Evolutionary conservation across 1,140 invertebrate genomes (phyloP).

Genomic region (Zaprionus davidi): DNA sequence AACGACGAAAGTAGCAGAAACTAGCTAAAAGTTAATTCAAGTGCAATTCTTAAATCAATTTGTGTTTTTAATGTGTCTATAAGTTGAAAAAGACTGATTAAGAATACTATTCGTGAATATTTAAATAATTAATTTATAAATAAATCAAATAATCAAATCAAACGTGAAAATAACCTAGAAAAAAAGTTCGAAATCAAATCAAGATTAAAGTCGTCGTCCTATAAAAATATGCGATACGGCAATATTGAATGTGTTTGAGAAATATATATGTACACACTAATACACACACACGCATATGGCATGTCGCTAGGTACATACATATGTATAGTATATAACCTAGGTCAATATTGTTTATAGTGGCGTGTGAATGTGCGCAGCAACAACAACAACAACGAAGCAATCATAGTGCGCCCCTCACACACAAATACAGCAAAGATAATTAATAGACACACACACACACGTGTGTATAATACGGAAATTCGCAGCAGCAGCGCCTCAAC

Average conservation of each 20-base stretch:
- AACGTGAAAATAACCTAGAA: constrained; percentile 9
- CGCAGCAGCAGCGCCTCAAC: constrained; percentile 14
- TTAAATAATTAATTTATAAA: constrained; percentile 14
- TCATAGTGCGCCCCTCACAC: constrained; percentile 45
- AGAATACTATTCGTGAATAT: constrained; percentile 24
- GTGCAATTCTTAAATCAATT: constrained; percentile 52
- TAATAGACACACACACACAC: constrained; percentile 40
- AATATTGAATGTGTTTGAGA: constrained; percentile 10
- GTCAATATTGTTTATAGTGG: constrained; percentile 84
- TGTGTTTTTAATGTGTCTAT: constrained; percentile 33
- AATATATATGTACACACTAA: constrained; percentile 13
- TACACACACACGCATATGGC: constrained; percentile 1
- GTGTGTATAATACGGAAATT: constrained; percentile 38
- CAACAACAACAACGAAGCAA: constrained; percentile 48
- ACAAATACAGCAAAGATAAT: constrained; percentile 55
- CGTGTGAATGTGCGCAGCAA: constrained; percentile 71
- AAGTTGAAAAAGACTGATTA: constrained; percentile 57
- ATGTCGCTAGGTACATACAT: too few species aligned
- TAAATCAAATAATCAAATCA: constrained; percentile 20
- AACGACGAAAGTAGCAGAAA: constrained; percentile 9
- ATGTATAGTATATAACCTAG: constrained; percentile 71
- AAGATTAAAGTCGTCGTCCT: constrained; percentile 5
- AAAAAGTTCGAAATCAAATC: constrained; percentile 26
- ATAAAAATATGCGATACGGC: constrained; percentile 14
- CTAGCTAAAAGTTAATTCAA: constrained; percentile 29